Conservation (phyloP, 2,113 vertebrate genomes). For the Psittacara wagleri region DNA sequence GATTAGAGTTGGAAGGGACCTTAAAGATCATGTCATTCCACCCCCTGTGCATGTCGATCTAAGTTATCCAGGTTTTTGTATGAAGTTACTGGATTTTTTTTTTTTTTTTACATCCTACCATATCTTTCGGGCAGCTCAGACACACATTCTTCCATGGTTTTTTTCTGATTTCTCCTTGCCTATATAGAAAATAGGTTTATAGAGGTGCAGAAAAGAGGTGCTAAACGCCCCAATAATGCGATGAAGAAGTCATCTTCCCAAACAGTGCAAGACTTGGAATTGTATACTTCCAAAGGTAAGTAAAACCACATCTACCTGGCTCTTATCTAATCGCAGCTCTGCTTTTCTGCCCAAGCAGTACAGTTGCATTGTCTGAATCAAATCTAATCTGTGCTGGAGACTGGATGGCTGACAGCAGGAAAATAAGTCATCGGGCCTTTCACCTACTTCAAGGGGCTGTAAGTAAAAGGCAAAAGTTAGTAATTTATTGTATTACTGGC, state of each 20-base stretch:
- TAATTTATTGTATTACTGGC: not conserved
- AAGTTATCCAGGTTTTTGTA: not conserved
- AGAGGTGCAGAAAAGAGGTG: too few relatives aligned
- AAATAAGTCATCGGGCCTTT: not conserved
- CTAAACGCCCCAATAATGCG: rapidly evolving
- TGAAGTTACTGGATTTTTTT: not conserved
- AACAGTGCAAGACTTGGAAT: not conserved
- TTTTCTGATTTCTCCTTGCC: not conserved
- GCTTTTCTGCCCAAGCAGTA: not conserved
- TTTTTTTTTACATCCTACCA: not conserved
- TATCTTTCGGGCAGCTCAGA: not conserved
- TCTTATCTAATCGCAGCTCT: not conserved
- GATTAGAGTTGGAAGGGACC: not conserved
- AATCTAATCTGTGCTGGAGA: constrained; percentile 12
- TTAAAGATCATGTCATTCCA: not conserved
- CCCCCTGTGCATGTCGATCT: not conserved
- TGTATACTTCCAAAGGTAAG: not conserved
- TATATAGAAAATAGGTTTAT: not conserved
- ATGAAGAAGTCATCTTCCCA: not conserved
- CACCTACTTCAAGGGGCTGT: not conserved
- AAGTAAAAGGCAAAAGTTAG: not conserved
- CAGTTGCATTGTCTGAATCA: not conserved
- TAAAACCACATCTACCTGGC: not conserved
- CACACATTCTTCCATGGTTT: rapidly evolving
- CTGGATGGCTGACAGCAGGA: not conserved